A percentile compares a stretch with the other conserved stretches of the same genome.
Conservation (phyloP, 2,888 invertebrate species). For the Galeruca laticollis region DNA sequence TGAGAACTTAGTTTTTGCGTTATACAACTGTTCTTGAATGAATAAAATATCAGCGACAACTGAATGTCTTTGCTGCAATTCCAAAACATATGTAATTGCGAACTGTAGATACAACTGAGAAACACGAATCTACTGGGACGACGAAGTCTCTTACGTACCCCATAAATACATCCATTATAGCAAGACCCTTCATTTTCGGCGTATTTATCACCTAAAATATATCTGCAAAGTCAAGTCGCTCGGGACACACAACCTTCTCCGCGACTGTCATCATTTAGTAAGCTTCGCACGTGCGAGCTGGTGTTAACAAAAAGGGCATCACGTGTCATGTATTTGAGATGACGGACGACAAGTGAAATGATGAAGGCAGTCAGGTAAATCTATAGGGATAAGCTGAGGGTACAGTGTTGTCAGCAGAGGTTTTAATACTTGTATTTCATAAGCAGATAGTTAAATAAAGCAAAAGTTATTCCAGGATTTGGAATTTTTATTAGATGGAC, state of each 20-base stretch:
- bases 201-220: slow-evolving; percentile 36
- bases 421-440: not conserved
- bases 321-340: slow-evolving; percentile 53
- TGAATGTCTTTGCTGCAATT: too few species aligned
- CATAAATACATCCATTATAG: slow-evolving; percentile 29
- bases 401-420: slow-evolving; percentile 41
- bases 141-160: slow-evolving; percentile 7
- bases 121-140: not conserved
- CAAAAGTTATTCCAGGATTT: not conserved
- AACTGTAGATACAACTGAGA: not conserved
- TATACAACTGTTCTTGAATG: too few species aligned
- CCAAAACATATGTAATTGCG: too few species aligned
- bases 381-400: slow-evolving; percentile 46
- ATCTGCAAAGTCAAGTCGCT: slow-evolving; percentile 28
- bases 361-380: slow-evolving; percentile 49
- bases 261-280: slow-evolving; percentile 37
- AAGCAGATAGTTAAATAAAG: not conserved
- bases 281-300: slow-evolving; percentile 51
- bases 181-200: slow-evolving; percentile 28
- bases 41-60: too few species aligned
- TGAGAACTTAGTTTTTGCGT: too few species aligned
- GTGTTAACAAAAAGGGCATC: slow-evolving; percentile 54
- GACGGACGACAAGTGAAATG: slow-evolving; percentile 31
- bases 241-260: slow-evolving; percentile 26
- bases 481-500: not conserved